phyloP scores from a whole-genome alignment of 2,797 vertebrate genomes.

The Microhierax caerulescens region DNA sequence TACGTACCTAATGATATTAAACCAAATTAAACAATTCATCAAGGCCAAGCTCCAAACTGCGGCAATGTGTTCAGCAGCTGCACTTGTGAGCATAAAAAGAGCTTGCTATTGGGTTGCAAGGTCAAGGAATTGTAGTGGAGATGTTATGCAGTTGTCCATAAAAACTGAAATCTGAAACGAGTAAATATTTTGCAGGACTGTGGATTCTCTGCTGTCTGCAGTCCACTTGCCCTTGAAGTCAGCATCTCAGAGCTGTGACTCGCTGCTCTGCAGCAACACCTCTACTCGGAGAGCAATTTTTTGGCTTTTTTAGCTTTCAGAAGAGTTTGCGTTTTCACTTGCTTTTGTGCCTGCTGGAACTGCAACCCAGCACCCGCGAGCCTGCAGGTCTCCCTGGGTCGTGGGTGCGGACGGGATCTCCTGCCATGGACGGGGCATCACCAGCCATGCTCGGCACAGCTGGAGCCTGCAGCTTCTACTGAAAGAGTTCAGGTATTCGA shows the following conservation, averaged over 20 bases:
- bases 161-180: background rate
- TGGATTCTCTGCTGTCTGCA: background rate
- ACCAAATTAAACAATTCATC: slow-evolving; percentile 14
- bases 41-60: background rate
- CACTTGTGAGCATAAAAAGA: background rate
- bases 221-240: background rate
- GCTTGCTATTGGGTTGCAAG: background rate
- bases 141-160: background rate
- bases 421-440: background rate
- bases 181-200: background rate
- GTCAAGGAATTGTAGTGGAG: background rate
- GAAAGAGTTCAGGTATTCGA: background rate
- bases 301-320: background rate
- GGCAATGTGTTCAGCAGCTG: slow-evolving; percentile 44
- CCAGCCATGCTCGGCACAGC: fast-evolving
- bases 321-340: background rate
- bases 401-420: background rate
- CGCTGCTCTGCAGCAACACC: fast-evolving
- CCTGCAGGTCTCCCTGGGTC: background rate
- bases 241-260: background rate
- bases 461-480: background rate
- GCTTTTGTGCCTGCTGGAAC: background rate
- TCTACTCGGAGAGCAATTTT: background rate
- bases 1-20: background rate
- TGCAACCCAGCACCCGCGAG: background rate